Conservation (phyloP, 2,113 vertebrate genomes). For the Lasiurus borealis region DNA sequence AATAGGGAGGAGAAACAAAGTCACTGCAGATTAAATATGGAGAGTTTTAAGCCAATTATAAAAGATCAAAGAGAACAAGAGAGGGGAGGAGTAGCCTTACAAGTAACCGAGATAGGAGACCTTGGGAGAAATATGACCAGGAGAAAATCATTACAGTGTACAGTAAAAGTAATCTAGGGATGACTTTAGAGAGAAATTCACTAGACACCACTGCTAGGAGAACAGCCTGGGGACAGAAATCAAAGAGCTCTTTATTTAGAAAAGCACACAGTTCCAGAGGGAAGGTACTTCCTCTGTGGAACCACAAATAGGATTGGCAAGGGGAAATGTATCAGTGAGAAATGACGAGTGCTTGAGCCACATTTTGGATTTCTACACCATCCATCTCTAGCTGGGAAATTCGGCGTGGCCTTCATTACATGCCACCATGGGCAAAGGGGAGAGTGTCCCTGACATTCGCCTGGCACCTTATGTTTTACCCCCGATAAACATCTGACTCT, state of each 20-base stretch:
- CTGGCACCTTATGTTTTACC: background rate
- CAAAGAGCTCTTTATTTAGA: constrained; percentile 66
- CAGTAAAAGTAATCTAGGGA: constrained; percentile 86
- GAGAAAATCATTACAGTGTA: constrained; percentile 84
- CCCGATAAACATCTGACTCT: background rate
- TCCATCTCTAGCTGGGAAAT: background rate
- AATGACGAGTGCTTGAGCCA: background rate
- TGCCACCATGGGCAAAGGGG: background rate
- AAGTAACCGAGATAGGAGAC: constrained; percentile 85
- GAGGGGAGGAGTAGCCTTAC: constrained; percentile 86
- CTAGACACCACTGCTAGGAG: constrained; percentile 55
- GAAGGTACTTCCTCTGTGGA: background rate
- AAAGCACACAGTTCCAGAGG: background rate
- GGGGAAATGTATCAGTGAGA: background rate
- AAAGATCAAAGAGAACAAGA: constrained; percentile 88
- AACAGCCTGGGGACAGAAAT: constrained; percentile 76
- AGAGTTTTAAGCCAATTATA: constrained; percentile 85
- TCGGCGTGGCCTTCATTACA: background rate
- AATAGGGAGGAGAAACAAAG: constrained; percentile 83
- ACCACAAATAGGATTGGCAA: background rate
- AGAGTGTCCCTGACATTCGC: background rate
- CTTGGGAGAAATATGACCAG: constrained; percentile 86
- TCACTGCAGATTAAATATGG: constrained; percentile 75
- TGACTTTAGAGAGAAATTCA: constrained; percentile 76
- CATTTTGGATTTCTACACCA: background rate